phyloP scores from a whole-genome alignment of 1,140 invertebrate species.

The Ostrea denselamellosa region DNA sequence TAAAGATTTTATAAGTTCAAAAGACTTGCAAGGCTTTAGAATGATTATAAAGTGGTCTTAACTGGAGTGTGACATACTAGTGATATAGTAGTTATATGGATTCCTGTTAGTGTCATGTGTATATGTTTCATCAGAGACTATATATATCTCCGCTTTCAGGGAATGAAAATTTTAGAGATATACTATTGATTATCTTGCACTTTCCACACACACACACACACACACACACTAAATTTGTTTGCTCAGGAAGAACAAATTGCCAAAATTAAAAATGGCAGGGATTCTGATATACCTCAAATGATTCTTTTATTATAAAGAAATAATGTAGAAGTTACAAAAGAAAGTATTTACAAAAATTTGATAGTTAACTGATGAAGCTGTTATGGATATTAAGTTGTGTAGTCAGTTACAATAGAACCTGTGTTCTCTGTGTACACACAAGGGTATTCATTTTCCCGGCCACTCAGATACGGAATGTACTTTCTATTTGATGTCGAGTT shows the following conservation, averaged over 20 bases:
- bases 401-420: too few species aligned
- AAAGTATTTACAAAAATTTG: neutral
- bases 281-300: neutral
- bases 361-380: neutral
- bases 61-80: neutral
- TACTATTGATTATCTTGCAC: neutral
- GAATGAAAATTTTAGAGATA: neutral
- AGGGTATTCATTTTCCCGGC: too few species aligned
- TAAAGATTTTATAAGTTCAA: too few species aligned
- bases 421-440: too few species aligned
- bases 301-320: neutral
- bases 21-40: too few species aligned
- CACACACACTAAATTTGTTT: neutral
- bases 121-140: neutral
- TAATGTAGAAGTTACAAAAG: neutral
- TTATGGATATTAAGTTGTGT: too few species aligned
- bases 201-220: neutral
- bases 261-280: neutral
- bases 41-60: neutral
- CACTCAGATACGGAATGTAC: too few species aligned
- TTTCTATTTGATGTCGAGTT: too few species aligned
- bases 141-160: too few species aligned
- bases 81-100: neutral
- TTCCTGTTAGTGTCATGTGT: neutral
- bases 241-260: neutral